Percentiles rank a stretch among this genome's conserved stretches.
These are phyloP conservation scores for Brachycybe producta DNA, from an alignment of 2,888 invertebrate genomes.

Conservation along the genomic window DNA sequence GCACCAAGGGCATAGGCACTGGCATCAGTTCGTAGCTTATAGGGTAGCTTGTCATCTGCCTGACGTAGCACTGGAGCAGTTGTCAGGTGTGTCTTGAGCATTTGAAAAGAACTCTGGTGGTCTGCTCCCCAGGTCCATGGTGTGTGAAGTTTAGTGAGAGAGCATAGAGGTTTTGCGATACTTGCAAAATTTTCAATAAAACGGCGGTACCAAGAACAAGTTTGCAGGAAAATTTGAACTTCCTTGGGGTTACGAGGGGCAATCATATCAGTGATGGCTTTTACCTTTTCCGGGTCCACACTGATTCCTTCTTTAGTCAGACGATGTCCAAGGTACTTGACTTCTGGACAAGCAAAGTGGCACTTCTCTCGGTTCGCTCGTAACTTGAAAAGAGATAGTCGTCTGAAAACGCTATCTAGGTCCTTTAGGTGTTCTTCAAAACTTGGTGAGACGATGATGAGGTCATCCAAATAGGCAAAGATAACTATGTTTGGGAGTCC, in stretches of 20 bases:
- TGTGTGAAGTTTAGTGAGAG: not conserved
- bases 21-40: not conserved
- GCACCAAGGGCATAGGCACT: conserved; percentile 6
- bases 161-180: not conserved
- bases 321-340: not conserved
- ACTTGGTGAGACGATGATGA: not conserved
- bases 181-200: not conserved
- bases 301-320: not conserved
- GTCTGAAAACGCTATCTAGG: too few species aligned
- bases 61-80: not conserved
- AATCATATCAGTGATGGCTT: too few species aligned
- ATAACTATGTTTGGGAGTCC: too few species aligned
- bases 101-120: not conserved
- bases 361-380: too few species aligned
- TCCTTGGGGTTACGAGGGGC: too few species aligned
- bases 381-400: too few species aligned
- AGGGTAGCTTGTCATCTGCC: not conserved
- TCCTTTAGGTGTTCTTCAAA: too few species aligned
- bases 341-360: too few species aligned
- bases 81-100: not conserved
- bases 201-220: not conserved
- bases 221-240: not conserved
- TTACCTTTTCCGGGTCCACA: not conserved
- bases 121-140: not conserved
- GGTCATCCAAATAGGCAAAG: too few species aligned